Conservation (phyloP, 2,888 invertebrate species). For the Plagodis pulveraria region DNA sequence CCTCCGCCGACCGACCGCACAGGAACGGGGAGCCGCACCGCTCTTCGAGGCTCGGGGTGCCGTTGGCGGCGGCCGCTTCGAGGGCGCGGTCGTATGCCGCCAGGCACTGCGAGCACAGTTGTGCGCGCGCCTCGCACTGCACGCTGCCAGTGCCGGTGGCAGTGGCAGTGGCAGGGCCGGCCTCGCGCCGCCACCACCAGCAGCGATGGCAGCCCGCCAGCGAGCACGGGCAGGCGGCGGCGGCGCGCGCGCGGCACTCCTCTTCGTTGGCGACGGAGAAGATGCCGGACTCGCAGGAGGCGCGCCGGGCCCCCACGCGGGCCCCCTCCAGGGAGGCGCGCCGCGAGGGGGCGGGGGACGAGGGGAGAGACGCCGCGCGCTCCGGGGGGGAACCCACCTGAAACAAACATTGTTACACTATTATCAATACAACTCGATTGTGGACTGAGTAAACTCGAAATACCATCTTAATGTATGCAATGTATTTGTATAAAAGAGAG, state of each 20-base stretch:
- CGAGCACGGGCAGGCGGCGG: constrained; percentile 74
- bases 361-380: constrained; percentile 66
- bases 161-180: constrained; percentile 33
- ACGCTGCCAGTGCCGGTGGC: constrained; percentile 38
- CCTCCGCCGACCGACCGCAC: constrained; percentile 4
- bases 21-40: constrained; percentile 32
- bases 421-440: too few relatives aligned
- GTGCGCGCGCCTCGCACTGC: constrained; percentile 35
- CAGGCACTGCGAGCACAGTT: constrained; percentile 59
- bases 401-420: too few relatives aligned
- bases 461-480: too few relatives aligned
- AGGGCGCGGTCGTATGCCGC: constrained; percentile 63
- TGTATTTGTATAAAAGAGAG: too few relatives aligned
- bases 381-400: constrained; percentile 87
- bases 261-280: constrained; percentile 95
- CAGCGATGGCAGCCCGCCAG: constrained; percentile 73
- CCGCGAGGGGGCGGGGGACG: constrained; percentile 65
- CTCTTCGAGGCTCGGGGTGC: constrained; percentile 38
- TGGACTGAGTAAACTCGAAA: too few relatives aligned
- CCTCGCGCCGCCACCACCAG: constrained; percentile 70
- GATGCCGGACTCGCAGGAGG: constrained; percentile 95
- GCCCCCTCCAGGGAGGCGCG: constrained; percentile 54
- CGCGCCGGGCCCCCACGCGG: constrained; percentile 81
- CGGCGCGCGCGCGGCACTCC: constrained; percentile 79
- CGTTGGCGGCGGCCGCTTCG: constrained; percentile 44